These are phyloP conservation scores for Stomorhina lunata DNA, from an alignment of 2,888 invertebrate genomes.

Conservation along the genomic window DNA sequence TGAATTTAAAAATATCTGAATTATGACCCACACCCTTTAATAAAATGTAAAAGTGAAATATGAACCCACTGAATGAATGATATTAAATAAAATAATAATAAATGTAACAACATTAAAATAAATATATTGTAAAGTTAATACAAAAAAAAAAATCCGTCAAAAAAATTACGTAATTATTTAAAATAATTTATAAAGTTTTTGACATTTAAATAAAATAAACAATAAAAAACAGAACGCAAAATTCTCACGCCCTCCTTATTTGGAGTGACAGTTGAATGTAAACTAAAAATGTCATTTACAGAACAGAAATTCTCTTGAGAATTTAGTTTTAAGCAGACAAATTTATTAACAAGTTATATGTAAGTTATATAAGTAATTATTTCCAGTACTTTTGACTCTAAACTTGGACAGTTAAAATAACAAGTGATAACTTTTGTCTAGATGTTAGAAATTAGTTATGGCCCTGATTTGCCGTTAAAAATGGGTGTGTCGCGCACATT, in stretches of 20 bases:
- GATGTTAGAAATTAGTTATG: neutral
- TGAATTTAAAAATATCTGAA: too few relatives aligned
- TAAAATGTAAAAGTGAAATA: too few relatives aligned
- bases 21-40: too few relatives aligned
- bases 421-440: neutral
- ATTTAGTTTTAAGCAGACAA: neutral
- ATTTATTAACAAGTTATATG: neutral
- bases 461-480: conserved; percentile 11
- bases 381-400: neutral
- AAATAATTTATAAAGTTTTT: too few relatives aligned
- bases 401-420: neutral
- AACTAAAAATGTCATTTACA: conserved; percentile 7
- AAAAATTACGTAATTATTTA: too few relatives aligned
- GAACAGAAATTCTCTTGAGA: neutral
- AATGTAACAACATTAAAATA: too few relatives aligned
- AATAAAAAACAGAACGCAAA: neutral
- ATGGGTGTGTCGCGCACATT: conserved; percentile 25
- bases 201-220: too few relatives aligned
- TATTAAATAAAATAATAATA: too few relatives aligned
- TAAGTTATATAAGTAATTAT: too few relatives aligned
- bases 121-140: too few relatives aligned
- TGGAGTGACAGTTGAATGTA: conserved; percentile 24
- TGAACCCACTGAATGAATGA: too few relatives aligned
- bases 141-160: too few relatives aligned
- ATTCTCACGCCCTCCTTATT: conserved; percentile 31